These are phyloP conservation scores for Lepus townsendii DNA, from an alignment of 2,797 vertebrate genomes.

Conservation along the genomic window DNA sequence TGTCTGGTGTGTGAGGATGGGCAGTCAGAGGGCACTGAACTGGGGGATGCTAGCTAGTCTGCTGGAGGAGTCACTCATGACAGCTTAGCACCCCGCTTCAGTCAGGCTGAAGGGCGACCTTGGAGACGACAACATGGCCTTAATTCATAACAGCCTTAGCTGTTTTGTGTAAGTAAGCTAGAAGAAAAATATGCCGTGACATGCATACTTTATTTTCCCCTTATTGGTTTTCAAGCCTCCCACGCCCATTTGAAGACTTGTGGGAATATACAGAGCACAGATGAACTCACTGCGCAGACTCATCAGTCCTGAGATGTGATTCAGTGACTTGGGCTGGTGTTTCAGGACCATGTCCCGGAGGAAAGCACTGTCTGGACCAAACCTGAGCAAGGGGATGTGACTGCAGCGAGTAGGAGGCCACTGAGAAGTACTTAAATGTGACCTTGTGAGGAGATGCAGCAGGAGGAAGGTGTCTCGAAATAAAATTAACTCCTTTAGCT, in stretches of 20 bases:
- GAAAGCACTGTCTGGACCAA: not conserved
- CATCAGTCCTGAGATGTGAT: not conserved
- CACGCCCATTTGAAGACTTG: not conserved
- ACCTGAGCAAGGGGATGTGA: not conserved
- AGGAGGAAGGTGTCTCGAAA: too few relatives aligned
- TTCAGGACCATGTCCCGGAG: not conserved
- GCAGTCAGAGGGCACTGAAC: not conserved
- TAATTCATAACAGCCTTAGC: not conserved
- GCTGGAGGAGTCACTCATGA: not conserved
- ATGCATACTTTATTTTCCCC: not conserved
- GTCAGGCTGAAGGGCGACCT: not conserved
- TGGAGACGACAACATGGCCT: not conserved
- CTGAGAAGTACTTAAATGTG: too few relatives aligned
- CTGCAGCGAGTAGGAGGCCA: not conserved
- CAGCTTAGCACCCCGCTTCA: not conserved
- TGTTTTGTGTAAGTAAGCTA: not conserved
- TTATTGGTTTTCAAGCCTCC: not conserved
- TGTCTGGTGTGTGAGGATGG: not conserved
- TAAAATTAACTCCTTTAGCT: too few relatives aligned
- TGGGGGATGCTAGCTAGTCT: not conserved
- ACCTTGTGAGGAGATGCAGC: too few relatives aligned
- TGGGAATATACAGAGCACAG: not conserved
- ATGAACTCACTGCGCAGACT: not conserved
- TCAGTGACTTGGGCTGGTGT: not conserved
- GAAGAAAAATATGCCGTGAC: conserved; percentile 17